Percentiles rank a stretch among this genome's conserved stretches.
phyloP scores from a whole-genome alignment of 2,113 vertebrate species.

The Noturus placidus region DNA sequence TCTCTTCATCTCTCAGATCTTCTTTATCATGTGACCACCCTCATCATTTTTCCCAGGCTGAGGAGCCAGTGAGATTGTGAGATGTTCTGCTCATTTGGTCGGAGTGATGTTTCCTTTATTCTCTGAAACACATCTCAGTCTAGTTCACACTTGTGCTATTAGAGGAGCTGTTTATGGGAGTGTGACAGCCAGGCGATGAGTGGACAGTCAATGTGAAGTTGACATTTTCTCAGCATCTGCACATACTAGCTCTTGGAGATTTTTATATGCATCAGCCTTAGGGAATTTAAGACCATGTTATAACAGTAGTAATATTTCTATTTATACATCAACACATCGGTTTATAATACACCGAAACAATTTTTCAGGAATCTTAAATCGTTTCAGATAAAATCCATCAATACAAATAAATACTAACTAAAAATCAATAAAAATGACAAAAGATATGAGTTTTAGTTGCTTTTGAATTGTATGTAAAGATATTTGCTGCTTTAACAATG shows the following conservation, averaged over 20 bases:
- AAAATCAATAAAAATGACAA: neutral
- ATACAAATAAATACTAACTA: neutral
- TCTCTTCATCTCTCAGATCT: neutral
- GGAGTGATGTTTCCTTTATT: neutral
- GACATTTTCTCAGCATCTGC: constrained; percentile 39
- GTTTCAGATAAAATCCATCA: neutral
- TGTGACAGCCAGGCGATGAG: constrained; percentile 39
- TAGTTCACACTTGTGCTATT: constrained; percentile 46
- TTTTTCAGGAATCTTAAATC: neutral
- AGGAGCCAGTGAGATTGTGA: neutral
- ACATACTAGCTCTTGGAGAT: constrained; percentile 5
- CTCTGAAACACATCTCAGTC: constrained; percentile 7
- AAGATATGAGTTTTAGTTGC: neutral
- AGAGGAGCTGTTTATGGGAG: constrained; percentile 48
- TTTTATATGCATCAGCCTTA: neutral
- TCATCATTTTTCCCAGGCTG: constrained; percentile 6
- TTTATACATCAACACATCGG: neutral
- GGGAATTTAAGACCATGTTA: neutral
- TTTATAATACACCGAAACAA: neutral
- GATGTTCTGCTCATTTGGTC: neutral
- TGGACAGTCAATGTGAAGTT: constrained; percentile 26
- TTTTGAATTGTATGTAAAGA: neutral
- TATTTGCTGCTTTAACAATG: neutral
- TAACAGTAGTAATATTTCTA: neutral
- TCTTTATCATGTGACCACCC: neutral